phyloP scores from a whole-genome alignment of 2,113 vertebrate genomes.

The Cygnus buccinator region DNA sequence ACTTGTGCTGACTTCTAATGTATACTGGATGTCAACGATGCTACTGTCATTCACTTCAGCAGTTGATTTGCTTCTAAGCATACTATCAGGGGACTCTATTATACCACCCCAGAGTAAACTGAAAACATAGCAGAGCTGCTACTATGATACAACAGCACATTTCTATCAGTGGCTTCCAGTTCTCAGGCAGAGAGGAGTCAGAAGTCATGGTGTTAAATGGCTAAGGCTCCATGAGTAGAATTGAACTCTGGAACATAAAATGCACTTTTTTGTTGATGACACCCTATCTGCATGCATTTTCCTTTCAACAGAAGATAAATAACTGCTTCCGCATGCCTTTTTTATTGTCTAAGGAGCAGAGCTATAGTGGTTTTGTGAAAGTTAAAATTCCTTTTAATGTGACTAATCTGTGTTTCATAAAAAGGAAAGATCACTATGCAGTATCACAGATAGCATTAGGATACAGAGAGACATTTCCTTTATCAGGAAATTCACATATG shows the following conservation, averaged over 20 bases:
- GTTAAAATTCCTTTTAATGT: not conserved
- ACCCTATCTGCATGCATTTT: not conserved
- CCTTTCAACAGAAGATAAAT: not conserved
- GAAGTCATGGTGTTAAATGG: not conserved
- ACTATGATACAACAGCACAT: not conserved
- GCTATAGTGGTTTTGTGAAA: not conserved
- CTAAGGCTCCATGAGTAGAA: not conserved
- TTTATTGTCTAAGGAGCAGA: not conserved
- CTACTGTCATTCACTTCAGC: conserved; percentile 27
- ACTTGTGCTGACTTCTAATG: conserved; percentile 41
- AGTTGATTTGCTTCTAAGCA: conserved; percentile 56
- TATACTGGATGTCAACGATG: conserved; percentile 18
- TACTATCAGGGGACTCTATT: not conserved
- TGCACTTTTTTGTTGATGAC: not conserved
- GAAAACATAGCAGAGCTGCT: conserved; percentile 2
- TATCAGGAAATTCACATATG: not conserved
- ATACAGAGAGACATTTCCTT: not conserved
- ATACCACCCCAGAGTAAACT: not conserved
- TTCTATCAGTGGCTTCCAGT: not conserved
- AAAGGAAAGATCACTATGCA: not conserved
- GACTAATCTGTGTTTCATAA: not conserved
- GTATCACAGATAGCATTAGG: not conserved
- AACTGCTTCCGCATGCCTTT: not conserved
- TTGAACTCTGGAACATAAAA: not conserved
- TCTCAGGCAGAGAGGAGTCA: not conserved